A percentile compares a stretch with the other conserved stretches of the same genome.
Conservation (phyloP, 2,113 vertebrate species). For the rabbit (Oryctolagus cuniculus) region mOryCun1.1 NC_091453.1:102780501-102781000, state of each 20-base stretch:
- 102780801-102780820: conserved; percentile 60
- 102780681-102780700: background rate
- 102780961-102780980: background rate
- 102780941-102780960: conserved; percentile 12
- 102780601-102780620: background rate
- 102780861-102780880: conserved; percentile 46
- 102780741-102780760: background rate
- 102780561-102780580: background rate
- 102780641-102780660: conserved; percentile 3
- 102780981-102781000: background rate
- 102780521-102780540: background rate
- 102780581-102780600: background rate
- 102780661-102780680: background rate
- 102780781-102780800: conserved; percentile 7
- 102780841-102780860: conserved; percentile 50
- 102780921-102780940: conserved; percentile 32
- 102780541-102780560: background rate
- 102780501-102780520: conserved; percentile 43
- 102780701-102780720: background rate
- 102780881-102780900: conserved; percentile 48
- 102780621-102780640: background rate
- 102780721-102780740: background rate
- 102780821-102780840: conserved; percentile 69
- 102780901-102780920: conserved; percentile 55
- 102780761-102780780: conserved; percentile 9